Conservation (phyloP, 2,888 invertebrate genomes). For the Clostera curtula region DNA sequence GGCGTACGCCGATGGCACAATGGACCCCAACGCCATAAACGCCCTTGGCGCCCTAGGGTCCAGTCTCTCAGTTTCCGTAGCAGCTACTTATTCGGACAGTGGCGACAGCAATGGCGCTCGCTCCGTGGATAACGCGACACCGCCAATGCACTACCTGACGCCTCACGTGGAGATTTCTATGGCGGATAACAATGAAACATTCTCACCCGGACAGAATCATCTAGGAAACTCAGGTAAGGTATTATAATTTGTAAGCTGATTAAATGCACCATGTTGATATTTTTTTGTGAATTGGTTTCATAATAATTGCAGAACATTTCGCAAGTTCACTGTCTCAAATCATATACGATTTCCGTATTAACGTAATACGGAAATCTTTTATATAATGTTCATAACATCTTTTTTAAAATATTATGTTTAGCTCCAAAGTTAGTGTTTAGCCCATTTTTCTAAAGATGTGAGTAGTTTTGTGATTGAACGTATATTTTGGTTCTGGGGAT, state of each 20-base stretch:
- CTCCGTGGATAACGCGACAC: conserved; percentile 90
- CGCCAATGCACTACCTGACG: conserved; percentile 93
- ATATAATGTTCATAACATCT: too few relatives aligned
- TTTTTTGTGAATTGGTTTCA: not conserved
- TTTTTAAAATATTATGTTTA: too few relatives aligned
- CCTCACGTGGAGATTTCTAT: conserved; percentile 94
- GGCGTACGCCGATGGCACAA: conserved; percentile 72
- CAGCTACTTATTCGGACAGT: conserved; percentile 87
- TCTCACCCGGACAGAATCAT: conserved; percentile 73
- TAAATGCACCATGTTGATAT: not conserved
- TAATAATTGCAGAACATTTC: too few relatives aligned
- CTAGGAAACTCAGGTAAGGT: conserved; percentile 46
- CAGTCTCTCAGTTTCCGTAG: conserved; percentile 78
- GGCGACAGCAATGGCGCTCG: conserved; percentile 87
- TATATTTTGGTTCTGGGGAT: too few relatives aligned
- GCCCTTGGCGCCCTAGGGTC: conserved; percentile 76
- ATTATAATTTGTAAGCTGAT: conserved; percentile 1
- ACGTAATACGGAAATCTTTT: too few relatives aligned
- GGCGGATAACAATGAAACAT: conserved; percentile 85
- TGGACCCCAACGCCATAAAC: conserved; percentile 65
- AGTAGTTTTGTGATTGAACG: too few relatives aligned
- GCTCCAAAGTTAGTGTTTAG: too few relatives aligned
- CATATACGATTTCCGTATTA: too few relatives aligned
- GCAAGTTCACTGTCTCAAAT: too few relatives aligned
- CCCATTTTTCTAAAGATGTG: too few relatives aligned